These are phyloP conservation scores for Episyrphus balteatus DNA, from an alignment of 1,140 invertebrate genomes.

Conservation along the genomic window DNA sequence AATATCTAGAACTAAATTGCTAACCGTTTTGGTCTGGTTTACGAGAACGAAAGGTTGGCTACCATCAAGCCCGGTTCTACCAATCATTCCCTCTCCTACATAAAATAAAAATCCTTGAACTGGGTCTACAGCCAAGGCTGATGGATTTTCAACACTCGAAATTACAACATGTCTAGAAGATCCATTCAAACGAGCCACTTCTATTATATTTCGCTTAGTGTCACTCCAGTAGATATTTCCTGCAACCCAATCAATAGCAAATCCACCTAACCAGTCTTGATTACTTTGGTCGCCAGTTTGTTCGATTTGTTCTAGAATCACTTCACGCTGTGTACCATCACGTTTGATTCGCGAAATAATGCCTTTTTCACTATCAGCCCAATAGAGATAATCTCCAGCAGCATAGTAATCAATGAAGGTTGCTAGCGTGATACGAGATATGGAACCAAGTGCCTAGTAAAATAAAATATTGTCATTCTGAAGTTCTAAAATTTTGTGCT, in stretches of 20 bases:
- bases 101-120: constrained; percentile 61
- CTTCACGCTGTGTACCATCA: constrained; percentile 59
- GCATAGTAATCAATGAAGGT: constrained; percentile 66
- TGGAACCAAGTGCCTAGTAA: constrained; percentile 53
- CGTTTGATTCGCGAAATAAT: constrained; percentile 61
- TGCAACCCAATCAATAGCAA: constrained; percentile 79
- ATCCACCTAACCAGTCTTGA: constrained; percentile 33
- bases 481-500: neutral
- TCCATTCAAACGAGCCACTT: constrained; percentile 73
- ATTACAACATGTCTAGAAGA: constrained; percentile 64
- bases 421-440: constrained; percentile 64
- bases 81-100: constrained; percentile 73
- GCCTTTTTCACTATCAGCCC: constrained; percentile 67
- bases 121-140: constrained; percentile 52
- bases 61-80: constrained; percentile 65
- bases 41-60: constrained; percentile 38
- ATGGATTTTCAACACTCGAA: constrained; percentile 58
- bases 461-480: neutral
- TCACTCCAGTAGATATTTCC: constrained; percentile 88
- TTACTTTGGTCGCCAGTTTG: constrained; percentile 37
- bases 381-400: constrained; percentile 58
- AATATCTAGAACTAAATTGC: constrained; percentile 62
- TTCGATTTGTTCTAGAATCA: constrained; percentile 40
- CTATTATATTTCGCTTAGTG: constrained; percentile 72
- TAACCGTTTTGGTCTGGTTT: constrained; percentile 49